phyloP scores from a whole-genome alignment of 2,797 vertebrate genomes.

The Lutjanus campechanus region DNA sequence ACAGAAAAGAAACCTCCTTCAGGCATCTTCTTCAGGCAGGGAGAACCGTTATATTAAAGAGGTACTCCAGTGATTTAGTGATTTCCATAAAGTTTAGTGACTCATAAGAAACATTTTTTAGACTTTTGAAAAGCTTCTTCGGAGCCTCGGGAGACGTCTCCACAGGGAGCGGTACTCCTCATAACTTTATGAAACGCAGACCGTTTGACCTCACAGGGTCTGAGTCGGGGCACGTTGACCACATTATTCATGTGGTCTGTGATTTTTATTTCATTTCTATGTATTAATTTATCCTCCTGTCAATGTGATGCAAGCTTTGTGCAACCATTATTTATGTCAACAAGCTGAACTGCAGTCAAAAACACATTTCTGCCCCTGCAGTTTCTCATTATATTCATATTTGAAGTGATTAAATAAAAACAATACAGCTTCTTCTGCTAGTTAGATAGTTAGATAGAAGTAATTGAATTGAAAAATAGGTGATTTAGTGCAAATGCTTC shows the following conservation, averaged over 20 bases:
- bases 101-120: too few species aligned
- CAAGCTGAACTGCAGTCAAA: neutral
- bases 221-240: neutral
- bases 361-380: neutral
- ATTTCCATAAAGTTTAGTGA: neutral
- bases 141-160: neutral
- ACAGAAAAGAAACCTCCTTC: neutral
- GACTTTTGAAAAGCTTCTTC: too few species aligned
- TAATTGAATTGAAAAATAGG: neutral
- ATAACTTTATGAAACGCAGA: neutral
- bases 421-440: too few species aligned
- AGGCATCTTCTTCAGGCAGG: neutral
- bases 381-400: neutral
- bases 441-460: neutral
- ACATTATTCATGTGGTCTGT: neutral
- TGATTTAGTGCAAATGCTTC: neutral
- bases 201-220: neutral
- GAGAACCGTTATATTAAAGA: neutral
- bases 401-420: neutral
- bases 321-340: neutral
- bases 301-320: neutral
- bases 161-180: neutral
- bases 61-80: slow-evolving; percentile 10
- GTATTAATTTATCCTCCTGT: neutral
- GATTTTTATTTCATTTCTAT: neutral